phyloP scores from a whole-genome alignment of 37 sponge, comb jelly and placozoan species.

The Agelas oroides region DNA sequence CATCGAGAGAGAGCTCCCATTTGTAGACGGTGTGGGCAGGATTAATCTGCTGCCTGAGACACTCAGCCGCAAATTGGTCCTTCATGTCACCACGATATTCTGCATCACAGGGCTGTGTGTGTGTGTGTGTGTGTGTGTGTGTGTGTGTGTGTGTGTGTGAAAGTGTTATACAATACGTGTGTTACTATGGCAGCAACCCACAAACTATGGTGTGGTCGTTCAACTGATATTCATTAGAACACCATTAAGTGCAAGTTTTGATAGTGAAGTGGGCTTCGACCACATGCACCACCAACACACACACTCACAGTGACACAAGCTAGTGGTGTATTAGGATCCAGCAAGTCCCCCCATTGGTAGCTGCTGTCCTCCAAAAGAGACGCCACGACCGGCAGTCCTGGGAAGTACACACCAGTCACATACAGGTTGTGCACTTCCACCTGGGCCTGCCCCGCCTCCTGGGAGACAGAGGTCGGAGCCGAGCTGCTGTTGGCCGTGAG shows the following conservation, averaged over 20 bases:
- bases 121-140: no score
- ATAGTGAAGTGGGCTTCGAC: not conserved
- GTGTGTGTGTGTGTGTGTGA: no score
- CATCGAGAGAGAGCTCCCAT: constrained; percentile 60
- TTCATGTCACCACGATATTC: not conserved
- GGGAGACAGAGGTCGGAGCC: not conserved
- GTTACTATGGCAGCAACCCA: no score
- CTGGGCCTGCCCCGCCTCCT: not conserved
- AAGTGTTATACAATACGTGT: not conserved
- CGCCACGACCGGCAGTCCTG: constrained; percentile 41
- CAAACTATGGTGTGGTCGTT: constrained; percentile 34
- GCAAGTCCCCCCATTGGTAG: no score
- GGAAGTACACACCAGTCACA: constrained; percentile 48
- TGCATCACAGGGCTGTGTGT: constrained; percentile 32
- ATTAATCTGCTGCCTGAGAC: constrained; percentile 43
- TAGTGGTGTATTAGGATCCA: constrained; percentile 41
- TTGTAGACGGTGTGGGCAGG: constrained; percentile 25
- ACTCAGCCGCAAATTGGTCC: not conserved
- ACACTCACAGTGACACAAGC: constrained; percentile 65
- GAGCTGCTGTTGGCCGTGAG: not conserved
- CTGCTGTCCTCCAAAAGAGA: not conserved
- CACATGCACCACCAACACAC: not conserved
- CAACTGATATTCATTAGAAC: not conserved
- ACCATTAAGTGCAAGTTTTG: not conserved
- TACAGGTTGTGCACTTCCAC: constrained; percentile 25